Evolutionary conservation across 2,113 vertebrate genomes (phyloP).

Genomic region (Paradisaea rubra): DNA sequence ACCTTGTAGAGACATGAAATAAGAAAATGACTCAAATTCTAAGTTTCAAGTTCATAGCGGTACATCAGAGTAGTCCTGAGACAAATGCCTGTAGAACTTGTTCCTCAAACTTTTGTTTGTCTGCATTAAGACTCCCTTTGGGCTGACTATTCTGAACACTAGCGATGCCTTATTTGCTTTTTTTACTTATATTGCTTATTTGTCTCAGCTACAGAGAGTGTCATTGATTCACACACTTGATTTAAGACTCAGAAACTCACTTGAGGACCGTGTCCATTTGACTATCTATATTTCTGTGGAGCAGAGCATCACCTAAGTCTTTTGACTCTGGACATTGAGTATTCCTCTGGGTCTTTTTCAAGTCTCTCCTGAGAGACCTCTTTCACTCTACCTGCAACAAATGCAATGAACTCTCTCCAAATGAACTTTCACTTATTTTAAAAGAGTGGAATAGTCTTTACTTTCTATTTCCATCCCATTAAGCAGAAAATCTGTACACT

Average conservation of each 20-base stretch:
- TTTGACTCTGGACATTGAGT: not conserved
- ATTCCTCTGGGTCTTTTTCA: not conserved
- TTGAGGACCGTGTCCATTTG: fast-evolving
- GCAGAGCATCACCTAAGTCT: not conserved
- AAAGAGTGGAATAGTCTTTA: not conserved
- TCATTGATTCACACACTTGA: not conserved
- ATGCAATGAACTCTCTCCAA: not conserved
- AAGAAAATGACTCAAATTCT: not conserved
- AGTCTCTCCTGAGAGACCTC: not conserved
- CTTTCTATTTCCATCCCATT: not conserved
- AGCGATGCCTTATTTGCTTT: not conserved
- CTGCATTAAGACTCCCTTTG: not conserved
- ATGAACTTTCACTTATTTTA: not conserved
- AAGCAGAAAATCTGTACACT: not conserved
- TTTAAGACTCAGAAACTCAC: not conserved
- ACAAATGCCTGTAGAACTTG: not conserved
- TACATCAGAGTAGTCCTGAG: not conserved
- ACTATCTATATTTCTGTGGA: not conserved
- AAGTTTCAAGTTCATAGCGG: not conserved
- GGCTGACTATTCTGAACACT: not conserved
- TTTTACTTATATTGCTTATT: not conserved
- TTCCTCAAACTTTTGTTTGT: not conserved
- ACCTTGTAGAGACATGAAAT: not conserved
- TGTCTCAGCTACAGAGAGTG: not conserved
- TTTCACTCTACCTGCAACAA: not conserved